Base-by-base conservation (phyloP, 2,113 vertebrate genomes). In the Oenanthe melanoleuca region DNA sequence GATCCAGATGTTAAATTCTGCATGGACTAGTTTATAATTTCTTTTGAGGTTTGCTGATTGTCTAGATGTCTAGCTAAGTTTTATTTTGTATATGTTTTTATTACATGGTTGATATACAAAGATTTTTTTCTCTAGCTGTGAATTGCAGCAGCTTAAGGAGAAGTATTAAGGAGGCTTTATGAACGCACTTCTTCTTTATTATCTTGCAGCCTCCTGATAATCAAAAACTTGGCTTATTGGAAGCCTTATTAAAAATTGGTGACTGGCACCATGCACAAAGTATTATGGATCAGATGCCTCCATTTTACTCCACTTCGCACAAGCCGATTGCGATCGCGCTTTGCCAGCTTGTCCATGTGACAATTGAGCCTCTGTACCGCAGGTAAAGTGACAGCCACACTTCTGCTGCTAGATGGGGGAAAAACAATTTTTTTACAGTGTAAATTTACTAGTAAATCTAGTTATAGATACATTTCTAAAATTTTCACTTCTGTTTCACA, bases 261-360 rank as follows among this genome's bases (percentile, higher is more conserved):
- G 99, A 99, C 94, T 99, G 99, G 99, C 99, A 99, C 66, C 99
- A 99, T 22, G 98, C 99, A 28, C 99, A 99, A 89, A 99, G 98
- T 87, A 99, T 99, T 94, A 99, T 99, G 99, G 99, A 99, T 96
- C 99, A 99, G 98, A 99, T 99, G 99, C 99, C 99, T 92, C 98
- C 98, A 0, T 99, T 99, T 92, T 99, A 99, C 82, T 98, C 99
- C 61, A 98, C 99, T 88, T 99, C 99, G 57, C 99, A 99, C 97
- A 99, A 99, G 96, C 97, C 99, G 77, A 99, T 99, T 40, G 99
- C 99, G 2, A 63, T 99, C 91, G 99, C 99, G 20, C 98, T 99
- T 81, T 99, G 99, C 97, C 99, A 98, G 95, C 98, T 99, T 26
- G 98, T 99, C 55, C 99, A 99, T n/a, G 98, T 99, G 97, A 99